Evolutionary conservation across 1,140 invertebrate genomes (phyloP).

Genomic region (Tribolium madens): DNA sequence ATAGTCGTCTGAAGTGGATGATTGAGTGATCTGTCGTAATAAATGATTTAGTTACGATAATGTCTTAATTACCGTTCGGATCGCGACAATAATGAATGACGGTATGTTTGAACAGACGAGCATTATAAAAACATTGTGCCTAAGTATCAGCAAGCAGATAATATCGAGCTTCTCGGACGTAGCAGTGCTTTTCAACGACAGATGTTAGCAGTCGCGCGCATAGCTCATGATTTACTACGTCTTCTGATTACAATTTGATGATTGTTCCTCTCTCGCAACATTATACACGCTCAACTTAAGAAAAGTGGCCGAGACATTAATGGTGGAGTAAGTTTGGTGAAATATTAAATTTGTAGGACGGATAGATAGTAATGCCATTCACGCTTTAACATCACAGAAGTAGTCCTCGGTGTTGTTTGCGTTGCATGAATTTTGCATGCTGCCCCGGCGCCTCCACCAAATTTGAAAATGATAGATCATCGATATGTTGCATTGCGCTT

Average conservation of each 20-base stretch:
- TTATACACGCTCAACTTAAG: conserved; percentile 60
- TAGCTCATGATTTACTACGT: conserved; percentile 60
- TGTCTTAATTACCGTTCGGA: conserved; percentile 13
- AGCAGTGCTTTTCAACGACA: conserved; percentile 53
- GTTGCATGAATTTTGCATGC: neutral
- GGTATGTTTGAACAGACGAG: neutral
- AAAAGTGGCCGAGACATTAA: conserved; percentile 59
- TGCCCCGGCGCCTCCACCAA: neutral
- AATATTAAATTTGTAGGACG: conserved; percentile 56
- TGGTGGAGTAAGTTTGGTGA: conserved; percentile 56
- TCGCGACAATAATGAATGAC: conserved; percentile 16
- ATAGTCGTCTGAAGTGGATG: neutral
- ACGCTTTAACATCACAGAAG: neutral
- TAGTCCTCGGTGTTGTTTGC: neutral
- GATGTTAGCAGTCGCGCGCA: conserved; percentile 57
- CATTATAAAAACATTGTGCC: conserved; percentile 50
- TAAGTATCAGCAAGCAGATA: conserved; percentile 45
- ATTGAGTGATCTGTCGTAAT: neutral
- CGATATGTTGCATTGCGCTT: conserved; percentile 23
- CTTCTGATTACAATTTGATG: conserved; percentile 65
- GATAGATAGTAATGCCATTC: neutral
- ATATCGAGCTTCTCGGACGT: conserved; percentile 49
- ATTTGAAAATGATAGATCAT: conserved; percentile 31
- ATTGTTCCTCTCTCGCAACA: conserved; percentile 60
- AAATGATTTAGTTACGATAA: neutral